Base-by-base conservation (phyloP, 2,888 invertebrate species). In the Agrilus cyanescens region DNA sequence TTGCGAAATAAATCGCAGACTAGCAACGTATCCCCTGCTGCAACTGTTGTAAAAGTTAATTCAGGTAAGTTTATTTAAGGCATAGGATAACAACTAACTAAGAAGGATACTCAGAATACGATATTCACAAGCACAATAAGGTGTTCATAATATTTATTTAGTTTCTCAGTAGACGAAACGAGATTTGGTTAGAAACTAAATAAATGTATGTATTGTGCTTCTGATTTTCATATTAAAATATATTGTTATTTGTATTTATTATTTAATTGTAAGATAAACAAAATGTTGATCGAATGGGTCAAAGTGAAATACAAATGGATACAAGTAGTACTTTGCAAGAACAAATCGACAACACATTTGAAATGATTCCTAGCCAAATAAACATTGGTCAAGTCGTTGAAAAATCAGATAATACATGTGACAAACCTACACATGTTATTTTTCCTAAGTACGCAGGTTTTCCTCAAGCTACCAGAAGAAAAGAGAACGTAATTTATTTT, bases 351-450 rank as follows among this genome's bases (percentile, higher is more conserved):
- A 62, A 65, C 49, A 64, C 67, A 18, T 60, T 63, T 29, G 70
- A 73, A 50, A 68, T 70, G 53, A 67, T 69, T 37, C 64, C 68
- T 1, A 63, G 58, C 29, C 58, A 60, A 47, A 53, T 53, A 30
- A 56, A 71, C 46, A 55, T 80, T 5, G 78, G 79, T 1, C 67
- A 71, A 41, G 74, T 82, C 42, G 62, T 78, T 2, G 80, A 80
- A 53, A 73, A 70, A 61, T 66, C 67, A 56, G 13, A 18, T 37
- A 15, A 7, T 16, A 12, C n/a, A 8, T 13, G 25, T 14, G 37
- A 12, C 13, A 14, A 12, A 10, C 34, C 44, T 13, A 37, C 31
- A 32, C 34, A 16, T 15, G 20, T 32, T 32, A 31, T 43, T 31
- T 46, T 40, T 31, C 12, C 18, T 7, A 38, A 48, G 45, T 48